Base-by-base conservation (phyloP, 2,113 vertebrate species). In the Chlamydotis undulata region DNA sequence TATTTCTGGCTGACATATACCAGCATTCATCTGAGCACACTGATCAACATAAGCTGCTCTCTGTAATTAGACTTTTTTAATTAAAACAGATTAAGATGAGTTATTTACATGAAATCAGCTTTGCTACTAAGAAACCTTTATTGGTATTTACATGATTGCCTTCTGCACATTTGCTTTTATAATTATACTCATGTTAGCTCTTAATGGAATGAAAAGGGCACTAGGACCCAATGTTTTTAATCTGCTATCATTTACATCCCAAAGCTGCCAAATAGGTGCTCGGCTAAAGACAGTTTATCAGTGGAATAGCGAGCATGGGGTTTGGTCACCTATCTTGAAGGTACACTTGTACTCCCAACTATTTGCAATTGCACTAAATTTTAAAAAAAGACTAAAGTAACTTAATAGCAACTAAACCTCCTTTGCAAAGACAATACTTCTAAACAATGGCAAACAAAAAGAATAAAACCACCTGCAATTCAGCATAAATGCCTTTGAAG, bases 141-240 rank as follows among this genome's bases (percentile, higher is more conserved):
- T 74, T 95, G 89, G 78, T 90, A 95, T 94, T 97, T 94, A 59
- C 77, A 85, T 92, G 77, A 96, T 91, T 94, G 64, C 92, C 78
- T 94, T 49, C 78, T 90, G 84, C 71, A 86, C 50, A 90, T 37
- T 94, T 53, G 67, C 64, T 81, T 45, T 93, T 90, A 68, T 84
- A 94, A 94, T 94, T 75, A 68, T 18, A 39, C 56, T 63, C 43
- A 22, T 11, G 19, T 91, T 92, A 60, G 29, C 24, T 87, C 25
- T 87, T 88, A 82, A 87, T 50, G 65, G 60, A 96, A 88, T 52
- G 65, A 94, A 90, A 74, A 93, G 71, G 60, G 71, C 78, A 90
- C 37, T 21, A 64, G 18, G 39, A 83, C 45, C 8, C 50, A 56
- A 13, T 68, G 19, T 45, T 84, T 96, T 89, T 65, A 84, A 87